These are phyloP conservation scores for Hypena proboscidalis DNA, from an alignment of 2,888 invertebrate species.

Conservation along the genomic window DNA sequence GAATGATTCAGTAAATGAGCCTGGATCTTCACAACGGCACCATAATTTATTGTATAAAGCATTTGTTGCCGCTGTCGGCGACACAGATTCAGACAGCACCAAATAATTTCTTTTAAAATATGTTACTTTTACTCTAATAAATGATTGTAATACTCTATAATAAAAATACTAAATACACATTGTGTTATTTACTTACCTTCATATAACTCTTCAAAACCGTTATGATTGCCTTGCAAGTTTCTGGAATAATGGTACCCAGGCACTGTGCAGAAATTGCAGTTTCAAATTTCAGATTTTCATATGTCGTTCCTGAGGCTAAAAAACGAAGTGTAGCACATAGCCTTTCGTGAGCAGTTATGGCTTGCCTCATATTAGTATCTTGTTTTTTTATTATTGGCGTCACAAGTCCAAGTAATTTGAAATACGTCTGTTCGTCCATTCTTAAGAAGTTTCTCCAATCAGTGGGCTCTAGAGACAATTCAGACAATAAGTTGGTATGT, in stretches of 20 bases:
- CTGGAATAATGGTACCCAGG: constrained; percentile 9
- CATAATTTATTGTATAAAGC: constrained; percentile 9
- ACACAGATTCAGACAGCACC: too few species aligned
- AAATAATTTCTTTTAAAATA: too few species aligned
- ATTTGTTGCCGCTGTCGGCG: not conserved
- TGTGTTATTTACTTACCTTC: too few species aligned
- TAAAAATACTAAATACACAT: too few species aligned
- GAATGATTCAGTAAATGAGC: constrained; percentile 3
- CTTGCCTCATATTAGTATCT: constrained; percentile 32
- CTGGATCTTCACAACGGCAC: constrained; percentile 4
- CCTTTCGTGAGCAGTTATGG: constrained; percentile 18
- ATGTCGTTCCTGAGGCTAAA: constrained; percentile 13
- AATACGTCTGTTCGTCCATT: constrained; percentile 2
- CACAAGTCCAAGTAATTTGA: not conserved
- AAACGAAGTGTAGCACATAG: constrained; percentile 12
- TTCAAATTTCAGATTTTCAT: constrained; percentile 18
- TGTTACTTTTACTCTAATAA: too few species aligned
- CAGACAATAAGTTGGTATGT: too few species aligned
- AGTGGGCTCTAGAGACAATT: too few species aligned
- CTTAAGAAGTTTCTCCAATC: not conserved
- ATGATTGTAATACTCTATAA: too few species aligned
- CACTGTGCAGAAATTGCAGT: constrained; percentile 12
- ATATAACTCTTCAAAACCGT: too few species aligned
- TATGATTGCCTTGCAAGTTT: constrained; percentile 12
- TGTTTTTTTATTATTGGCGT: not conserved